These are phyloP conservation scores for Euphydryas editha DNA, from an alignment of 2,888 invertebrate genomes.

Conservation along the genomic window DNA sequence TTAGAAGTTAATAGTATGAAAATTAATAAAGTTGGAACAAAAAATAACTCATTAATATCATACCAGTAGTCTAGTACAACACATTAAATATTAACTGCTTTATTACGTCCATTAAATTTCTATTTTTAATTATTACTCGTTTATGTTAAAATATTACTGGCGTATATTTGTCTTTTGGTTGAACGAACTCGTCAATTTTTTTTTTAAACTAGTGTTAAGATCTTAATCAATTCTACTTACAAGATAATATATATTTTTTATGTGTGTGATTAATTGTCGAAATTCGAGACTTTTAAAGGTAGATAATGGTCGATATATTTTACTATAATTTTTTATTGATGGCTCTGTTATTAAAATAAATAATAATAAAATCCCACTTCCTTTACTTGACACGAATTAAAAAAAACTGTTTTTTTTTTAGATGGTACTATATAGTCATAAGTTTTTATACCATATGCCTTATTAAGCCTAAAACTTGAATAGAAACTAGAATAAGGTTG, in stretches of 20 bases:
- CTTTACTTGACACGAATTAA: neutral
- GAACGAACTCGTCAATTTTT: neutral
- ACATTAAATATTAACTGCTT: constrained; percentile 15
- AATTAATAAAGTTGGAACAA: neutral
- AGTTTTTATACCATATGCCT: neutral
- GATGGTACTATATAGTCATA: too few relatives aligned
- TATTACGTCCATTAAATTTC: constrained; percentile 3
- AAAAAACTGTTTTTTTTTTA: neutral
- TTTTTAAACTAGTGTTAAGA: neutral
- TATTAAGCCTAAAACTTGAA: neutral
- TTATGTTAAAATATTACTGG: neutral
- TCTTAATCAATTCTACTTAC: neutral
- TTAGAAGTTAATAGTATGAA: neutral
- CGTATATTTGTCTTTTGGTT: constrained; percentile 4
- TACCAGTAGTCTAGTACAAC: constrained; percentile 10
- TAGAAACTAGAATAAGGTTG: too few relatives aligned
- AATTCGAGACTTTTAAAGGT: too few relatives aligned
- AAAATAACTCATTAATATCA: constrained; percentile 7
- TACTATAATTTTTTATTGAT: neutral
- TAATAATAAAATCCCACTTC: neutral
- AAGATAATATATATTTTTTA: neutral
- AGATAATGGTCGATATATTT: too few relatives aligned
- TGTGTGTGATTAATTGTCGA: too few relatives aligned
- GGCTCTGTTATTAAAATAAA: too few relatives aligned
- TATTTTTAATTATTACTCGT: constrained; percentile 1